Evolutionary conservation across 2,888 invertebrate species (phyloP).

Genomic region (Globia sparganii): DNA sequence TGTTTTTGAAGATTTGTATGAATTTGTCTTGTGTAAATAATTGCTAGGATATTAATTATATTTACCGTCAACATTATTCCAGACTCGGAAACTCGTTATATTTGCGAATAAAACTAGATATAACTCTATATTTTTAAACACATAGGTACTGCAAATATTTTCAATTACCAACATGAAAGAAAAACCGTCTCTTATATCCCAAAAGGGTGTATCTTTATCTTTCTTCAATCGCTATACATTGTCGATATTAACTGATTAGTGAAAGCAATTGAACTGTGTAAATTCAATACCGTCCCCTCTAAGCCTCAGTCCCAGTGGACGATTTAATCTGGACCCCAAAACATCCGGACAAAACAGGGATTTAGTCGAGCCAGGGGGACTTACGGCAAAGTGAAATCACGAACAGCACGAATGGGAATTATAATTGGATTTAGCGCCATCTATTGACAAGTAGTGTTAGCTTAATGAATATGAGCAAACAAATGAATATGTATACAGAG

Average conservation of each 20-base stretch:
- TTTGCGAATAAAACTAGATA: not conserved
- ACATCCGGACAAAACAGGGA: slow-evolving; percentile 67
- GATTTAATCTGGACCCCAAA: slow-evolving; percentile 69
- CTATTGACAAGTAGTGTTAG: slow-evolving; percentile 25
- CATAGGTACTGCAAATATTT: not conserved
- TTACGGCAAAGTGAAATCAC: slow-evolving; percentile 49
- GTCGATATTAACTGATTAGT: slow-evolving; percentile 65
- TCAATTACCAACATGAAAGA: slow-evolving; percentile 12
- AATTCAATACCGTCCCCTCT: slow-evolving; percentile 62
- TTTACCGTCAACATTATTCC: not conserved
- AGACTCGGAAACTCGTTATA: not conserved
- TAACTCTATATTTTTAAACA: not conserved
- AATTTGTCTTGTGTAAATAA: not conserved
- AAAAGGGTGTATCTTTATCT: slow-evolving; percentile 28
- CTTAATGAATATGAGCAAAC: not conserved
- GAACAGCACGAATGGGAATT: slow-evolving; percentile 18
- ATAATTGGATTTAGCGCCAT: slow-evolving; percentile 51
- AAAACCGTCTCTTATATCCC: slow-evolving; percentile 10
- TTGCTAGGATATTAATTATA: not conserved
- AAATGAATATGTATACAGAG: not conserved
- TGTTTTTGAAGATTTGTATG: not conserved
- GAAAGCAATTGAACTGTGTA: slow-evolving; percentile 69
- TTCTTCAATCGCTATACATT: slow-evolving; percentile 48
- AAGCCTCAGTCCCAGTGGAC: slow-evolving; percentile 54
- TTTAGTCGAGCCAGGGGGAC: slow-evolving; percentile 45